phyloP scores from a whole-genome alignment of 2,113 vertebrate genomes.

The Myrmecobius fasciatus region DNA sequence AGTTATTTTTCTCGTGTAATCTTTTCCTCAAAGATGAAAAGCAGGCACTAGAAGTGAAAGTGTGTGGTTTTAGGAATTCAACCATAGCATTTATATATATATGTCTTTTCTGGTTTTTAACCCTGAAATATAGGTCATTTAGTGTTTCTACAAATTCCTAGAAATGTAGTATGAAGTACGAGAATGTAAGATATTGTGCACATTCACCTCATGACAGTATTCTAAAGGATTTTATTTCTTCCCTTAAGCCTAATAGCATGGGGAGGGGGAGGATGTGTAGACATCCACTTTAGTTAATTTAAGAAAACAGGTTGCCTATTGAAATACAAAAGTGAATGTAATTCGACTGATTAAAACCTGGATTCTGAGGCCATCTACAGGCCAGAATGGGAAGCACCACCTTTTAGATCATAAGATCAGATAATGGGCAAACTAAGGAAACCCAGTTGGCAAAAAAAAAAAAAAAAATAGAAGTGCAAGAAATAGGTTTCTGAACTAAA shows the following conservation, averaged over 20 bases:
- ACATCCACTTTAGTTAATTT: not conserved
- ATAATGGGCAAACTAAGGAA: slow-evolving; percentile 41
- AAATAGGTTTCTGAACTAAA: slow-evolving; percentile 54
- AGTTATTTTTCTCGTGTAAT: not conserved
- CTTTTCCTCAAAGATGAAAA: not conserved
- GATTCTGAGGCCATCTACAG: not conserved
- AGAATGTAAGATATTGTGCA: not conserved
- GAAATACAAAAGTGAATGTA: not conserved
- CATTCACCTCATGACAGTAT: not conserved
- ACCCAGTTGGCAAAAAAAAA: slow-evolving; percentile 31
- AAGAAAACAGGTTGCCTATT: not conserved
- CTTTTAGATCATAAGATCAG: slow-evolving; percentile 4
- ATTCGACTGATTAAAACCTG: not conserved
- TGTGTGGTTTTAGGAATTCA: not conserved
- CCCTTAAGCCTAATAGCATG: not conserved
- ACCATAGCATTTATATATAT: not conserved
- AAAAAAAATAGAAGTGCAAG: slow-evolving; percentile 37
- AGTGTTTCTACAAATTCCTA: not conserved
- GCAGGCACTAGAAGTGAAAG: not conserved
- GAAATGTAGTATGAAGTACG: not conserved
- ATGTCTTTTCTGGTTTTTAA: not conserved
- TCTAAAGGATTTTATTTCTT: not conserved
- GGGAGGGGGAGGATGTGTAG: not conserved
- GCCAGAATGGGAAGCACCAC: not conserved
- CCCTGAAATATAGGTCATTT: not conserved